Evolutionary conservation across 2,797 vertebrate species (phyloP), one percentile per base, ranked within the genome.

Genomic region (Sebastes vulpes): DNA sequence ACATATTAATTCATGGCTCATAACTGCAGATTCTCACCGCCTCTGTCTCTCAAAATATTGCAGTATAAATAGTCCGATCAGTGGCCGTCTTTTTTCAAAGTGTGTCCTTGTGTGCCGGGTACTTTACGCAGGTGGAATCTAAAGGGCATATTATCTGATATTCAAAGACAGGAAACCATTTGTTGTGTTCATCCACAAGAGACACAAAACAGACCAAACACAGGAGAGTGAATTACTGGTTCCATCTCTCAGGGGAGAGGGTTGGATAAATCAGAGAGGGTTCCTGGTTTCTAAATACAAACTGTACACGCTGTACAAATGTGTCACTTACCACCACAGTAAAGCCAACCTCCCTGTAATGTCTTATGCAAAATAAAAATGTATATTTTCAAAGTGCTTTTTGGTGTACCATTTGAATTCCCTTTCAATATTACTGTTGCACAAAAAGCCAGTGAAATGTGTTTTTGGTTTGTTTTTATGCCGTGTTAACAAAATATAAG

Each of bases 1-100:
- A 90, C 64, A 81, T 84, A 86, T 84, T 82, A 82, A 90, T 92
- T 90, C 72, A 91, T 81, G 53, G 32, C 82, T 79, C 68, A 61
- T 75, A 79, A 57, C 72, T 56, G 68, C 70, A 72, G 50, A 68
- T 67, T 58, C 64, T 23, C 9, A 8, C 26, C 29, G 7, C 20
- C 57, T 9, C 46, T 65, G 60, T 75, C 53, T 77, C 66, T 59
- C 20, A 18, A 78, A 84, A 87, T 75, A 71, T 25, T 68, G 60
- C 32, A 32, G 23, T 25, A 52, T 81, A 75, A 87, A 87, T 65
- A 81, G 82, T 84, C 57, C 57, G 66, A 85, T 84, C 65, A 71
- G 46, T 18, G 29, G 10, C 26, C 6, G 28, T 57, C 57, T 72
- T 71, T 73, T 52, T 69, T 70, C 46, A 59, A 61, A 59, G 42